phyloP scores from a whole-genome alignment of 2,113 vertebrate species.

The Notarius lentiginosus region DNA sequence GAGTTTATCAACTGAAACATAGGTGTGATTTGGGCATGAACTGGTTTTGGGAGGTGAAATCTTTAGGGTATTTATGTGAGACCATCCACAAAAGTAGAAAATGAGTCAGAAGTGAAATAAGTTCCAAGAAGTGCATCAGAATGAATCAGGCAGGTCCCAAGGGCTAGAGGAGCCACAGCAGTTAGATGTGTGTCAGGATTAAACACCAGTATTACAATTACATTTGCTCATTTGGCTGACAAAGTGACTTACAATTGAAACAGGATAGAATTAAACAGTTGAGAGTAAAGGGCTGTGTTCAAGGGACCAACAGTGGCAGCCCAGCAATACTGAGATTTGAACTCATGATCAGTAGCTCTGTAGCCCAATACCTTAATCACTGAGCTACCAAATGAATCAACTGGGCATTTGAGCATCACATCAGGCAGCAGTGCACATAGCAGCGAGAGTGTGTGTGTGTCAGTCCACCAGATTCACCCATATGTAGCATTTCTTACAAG shows the following conservation, averaged over 20 bases:
- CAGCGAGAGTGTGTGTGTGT: neutral
- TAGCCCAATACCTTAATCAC: neutral
- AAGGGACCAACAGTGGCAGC: neutral
- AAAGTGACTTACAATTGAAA: neutral
- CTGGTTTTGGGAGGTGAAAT: neutral
- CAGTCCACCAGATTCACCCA: no score
- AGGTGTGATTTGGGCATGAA: neutral
- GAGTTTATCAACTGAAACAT: neutral
- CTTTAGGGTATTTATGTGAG: neutral
- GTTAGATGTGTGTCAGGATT: neutral
- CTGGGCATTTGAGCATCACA: neutral
- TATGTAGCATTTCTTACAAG: no score
- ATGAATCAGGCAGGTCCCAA: neutral
- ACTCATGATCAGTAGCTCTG: neutral
- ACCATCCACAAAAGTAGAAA: neutral
- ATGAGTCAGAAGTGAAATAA: neutral
- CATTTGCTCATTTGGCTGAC: neutral
- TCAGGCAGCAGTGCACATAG: conserved; percentile 1
- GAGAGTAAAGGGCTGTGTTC: neutral
- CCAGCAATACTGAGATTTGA: neutral
- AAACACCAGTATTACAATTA: neutral
- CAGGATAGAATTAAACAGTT: neutral
- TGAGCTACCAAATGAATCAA: neutral
- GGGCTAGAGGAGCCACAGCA: neutral
- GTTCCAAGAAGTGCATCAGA: neutral